Evolutionary conservation across 2,113 vertebrate genomes (phyloP).

Genomic region (Craseonycteris thonglongyai): DNA sequence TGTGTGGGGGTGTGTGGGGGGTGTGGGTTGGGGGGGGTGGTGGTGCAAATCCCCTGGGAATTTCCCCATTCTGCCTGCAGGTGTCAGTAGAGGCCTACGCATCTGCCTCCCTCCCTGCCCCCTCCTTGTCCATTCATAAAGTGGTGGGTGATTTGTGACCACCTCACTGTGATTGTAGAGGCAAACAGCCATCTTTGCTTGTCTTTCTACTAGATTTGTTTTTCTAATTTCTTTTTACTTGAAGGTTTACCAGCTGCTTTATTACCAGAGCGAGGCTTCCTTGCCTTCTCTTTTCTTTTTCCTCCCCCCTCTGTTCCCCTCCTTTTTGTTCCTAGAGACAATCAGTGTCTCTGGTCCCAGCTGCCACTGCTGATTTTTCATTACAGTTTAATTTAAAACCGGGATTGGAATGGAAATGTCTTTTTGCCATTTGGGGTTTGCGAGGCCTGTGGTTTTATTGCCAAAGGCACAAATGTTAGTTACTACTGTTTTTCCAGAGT

Average conservation of each 20-base stretch:
- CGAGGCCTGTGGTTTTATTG: slow-evolving; percentile 84
- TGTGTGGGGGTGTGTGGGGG: too few species aligned
- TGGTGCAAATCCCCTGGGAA: not conserved
- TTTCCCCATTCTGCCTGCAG: slow-evolving; percentile 69
- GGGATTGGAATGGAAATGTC: slow-evolving; percentile 90
- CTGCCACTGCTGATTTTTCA: slow-evolving; percentile 90
- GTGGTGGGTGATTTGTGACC: slow-evolving; percentile 66
- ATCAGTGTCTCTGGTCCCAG: slow-evolving; percentile 87
- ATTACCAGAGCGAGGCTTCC: slow-evolving; percentile 81
- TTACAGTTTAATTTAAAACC: slow-evolving; percentile 90
- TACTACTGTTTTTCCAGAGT: slow-evolving; percentile 84
- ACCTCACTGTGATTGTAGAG: slow-evolving; percentile 30
- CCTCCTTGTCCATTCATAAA: slow-evolving; percentile 70
- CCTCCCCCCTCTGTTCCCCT: slow-evolving; percentile 56
- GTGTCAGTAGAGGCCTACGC: slow-evolving; percentile 74
- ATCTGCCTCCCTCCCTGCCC: slow-evolving; percentile 34
- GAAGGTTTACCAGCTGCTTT: slow-evolving; percentile 87
- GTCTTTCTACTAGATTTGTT: slow-evolving; percentile 81
- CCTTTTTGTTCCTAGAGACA: slow-evolving; percentile 82
- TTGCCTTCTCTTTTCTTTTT: slow-evolving; percentile 76
- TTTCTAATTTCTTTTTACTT: slow-evolving; percentile 86
- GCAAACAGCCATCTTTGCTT: slow-evolving; percentile 70
- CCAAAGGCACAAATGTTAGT: slow-evolving; percentile 87
- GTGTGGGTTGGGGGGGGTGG: too few species aligned
- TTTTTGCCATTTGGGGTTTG: slow-evolving; percentile 87